A percentile compares a stretch with the other conserved stretches of the same genome.
These are phyloP conservation scores for Ganaspis sp. DNA, from an alignment of 1,140 invertebrate genomes.

Conservation along the genomic window DNA sequence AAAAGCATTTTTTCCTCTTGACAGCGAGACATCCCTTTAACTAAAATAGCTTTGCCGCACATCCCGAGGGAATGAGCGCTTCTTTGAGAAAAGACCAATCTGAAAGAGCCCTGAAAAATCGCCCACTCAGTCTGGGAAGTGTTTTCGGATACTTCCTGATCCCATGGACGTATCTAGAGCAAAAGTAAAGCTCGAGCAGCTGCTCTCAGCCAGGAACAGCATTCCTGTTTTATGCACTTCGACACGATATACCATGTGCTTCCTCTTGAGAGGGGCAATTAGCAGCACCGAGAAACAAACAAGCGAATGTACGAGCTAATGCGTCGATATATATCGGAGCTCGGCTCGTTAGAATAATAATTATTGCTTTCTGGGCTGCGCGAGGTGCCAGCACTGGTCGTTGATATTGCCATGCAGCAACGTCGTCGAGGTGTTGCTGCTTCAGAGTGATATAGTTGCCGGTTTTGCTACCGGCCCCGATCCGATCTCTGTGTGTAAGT, in stretches of 20 bases:
- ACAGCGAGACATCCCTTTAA: background rate
- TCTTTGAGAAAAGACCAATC: background rate
- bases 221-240: conserved; percentile 43
- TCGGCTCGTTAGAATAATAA: conserved; percentile 54
- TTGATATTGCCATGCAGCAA: conserved; percentile 6
- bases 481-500: conserved; percentile 67
- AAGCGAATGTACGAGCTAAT: conserved; percentile 58
- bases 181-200: conserved; percentile 29
- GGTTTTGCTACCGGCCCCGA: conserved; percentile 59
- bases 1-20: background rate
- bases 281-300: conserved; percentile 56
- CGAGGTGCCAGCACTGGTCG: conserved; percentile 4
- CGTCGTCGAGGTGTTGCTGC: conserved; percentile 38
- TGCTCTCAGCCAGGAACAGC: conserved; percentile 30
- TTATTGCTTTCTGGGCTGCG: conserved; percentile 42
- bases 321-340: conserved; percentile 52
- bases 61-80: background rate
- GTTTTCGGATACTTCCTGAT: conserved; percentile 22
- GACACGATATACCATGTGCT: conserved; percentile 19
- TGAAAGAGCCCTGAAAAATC: conserved; percentile 18
- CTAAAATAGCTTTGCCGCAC: conserved; percentile 4
- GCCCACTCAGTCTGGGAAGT: conserved; percentile 11
- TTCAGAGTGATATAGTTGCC: conserved; percentile 58
- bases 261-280: conserved; percentile 52
- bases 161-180: conserved; percentile 14